Evolutionary conservation across 2,888 invertebrate species (phyloP).

Genomic region (Dasysyrphus albostriatus): DNA sequence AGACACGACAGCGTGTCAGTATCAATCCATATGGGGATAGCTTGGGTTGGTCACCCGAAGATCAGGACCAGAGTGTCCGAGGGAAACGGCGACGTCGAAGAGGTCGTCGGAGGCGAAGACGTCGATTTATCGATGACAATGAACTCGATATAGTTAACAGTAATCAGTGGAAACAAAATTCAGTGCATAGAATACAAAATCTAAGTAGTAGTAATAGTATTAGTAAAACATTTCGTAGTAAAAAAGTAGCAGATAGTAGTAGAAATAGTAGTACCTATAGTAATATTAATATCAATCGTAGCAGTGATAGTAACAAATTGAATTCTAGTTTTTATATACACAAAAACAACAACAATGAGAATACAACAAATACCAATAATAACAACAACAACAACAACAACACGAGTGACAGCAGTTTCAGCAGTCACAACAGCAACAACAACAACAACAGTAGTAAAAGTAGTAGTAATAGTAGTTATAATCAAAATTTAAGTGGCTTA

Average conservation of each 20-base stretch:
- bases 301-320: constrained; percentile 75
- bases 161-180: constrained; percentile 64
- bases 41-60: constrained; percentile 52
- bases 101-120: constrained; percentile 72
- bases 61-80: constrained; percentile 34
- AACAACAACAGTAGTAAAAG: constrained; percentile 26
- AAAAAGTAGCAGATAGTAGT: constrained; percentile 70
- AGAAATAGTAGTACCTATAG: constrained; percentile 75
- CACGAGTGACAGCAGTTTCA: neutral
- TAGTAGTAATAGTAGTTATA: constrained; percentile 77
- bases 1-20: constrained; percentile 65
- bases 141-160: constrained; percentile 67
- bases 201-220: constrained; percentile 68
- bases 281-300: constrained; percentile 76
- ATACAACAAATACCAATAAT: constrained; percentile 44
- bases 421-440: constrained; percentile 2
- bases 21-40: constrained; percentile 69
- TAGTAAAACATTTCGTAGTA: constrained; percentile 72
- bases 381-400: constrained; percentile 48
- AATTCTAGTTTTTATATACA: constrained; percentile 75
- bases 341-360: constrained; percentile 46
- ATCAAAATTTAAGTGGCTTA: constrained; percentile 80
- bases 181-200: constrained; percentile 68
- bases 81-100: constrained; percentile 58
- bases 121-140: constrained; percentile 50